Evolutionary conservation across 2,797 vertebrate species (phyloP), one percentile per base, ranked within the genome.

Genomic region (Siniperca obscura): DNA sequence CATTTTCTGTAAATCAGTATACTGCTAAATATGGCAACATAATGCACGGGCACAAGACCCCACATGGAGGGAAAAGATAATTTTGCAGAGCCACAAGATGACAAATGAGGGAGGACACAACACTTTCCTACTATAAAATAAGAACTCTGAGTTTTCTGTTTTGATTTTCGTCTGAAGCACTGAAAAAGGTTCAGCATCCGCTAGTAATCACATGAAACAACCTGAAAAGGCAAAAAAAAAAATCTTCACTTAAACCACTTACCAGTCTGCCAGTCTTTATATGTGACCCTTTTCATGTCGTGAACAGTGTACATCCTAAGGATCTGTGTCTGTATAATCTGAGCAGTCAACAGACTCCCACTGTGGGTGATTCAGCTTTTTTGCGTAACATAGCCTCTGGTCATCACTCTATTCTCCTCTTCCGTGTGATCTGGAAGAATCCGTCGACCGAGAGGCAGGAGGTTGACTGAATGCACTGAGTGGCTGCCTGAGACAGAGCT

Each of bases 321-420:
- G 62, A 78, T 62, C 42, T 10, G 34, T 67, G 76, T 84, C n/a
- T 19, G 57, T 65, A n/a, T 59, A 80, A 59, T 71, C 25, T n/a
- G 57, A 85, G 78, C 50, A 30, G 72, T 83, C 78, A 59, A 64
- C 17, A 75, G 60, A 65, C 76, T 52, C 74, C 36, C 67, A 16
- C 66, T 78, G 72, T 42, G 76, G 27, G 48, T 86, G 68, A 84
- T 59, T 89, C 83, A 88, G 68, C 69, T 36, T 27, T 69, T 64
- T 36, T 67, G 70, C 16, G 3, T 56, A 70, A 69, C 64, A 52
- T 36, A 53, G 62, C 89, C 78, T 53, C 73, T 2, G 70, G 89
- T 61, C 82, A 38, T 81, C 62, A 11, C 52, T 72, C 38, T 19
- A 44, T 50, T 56, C 59, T 70, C 34, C 71, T 65, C 79, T 38